These are phyloP conservation scores for Notothenia rossii DNA, from an alignment of 2,113 vertebrate species.

Conservation along the genomic window DNA sequence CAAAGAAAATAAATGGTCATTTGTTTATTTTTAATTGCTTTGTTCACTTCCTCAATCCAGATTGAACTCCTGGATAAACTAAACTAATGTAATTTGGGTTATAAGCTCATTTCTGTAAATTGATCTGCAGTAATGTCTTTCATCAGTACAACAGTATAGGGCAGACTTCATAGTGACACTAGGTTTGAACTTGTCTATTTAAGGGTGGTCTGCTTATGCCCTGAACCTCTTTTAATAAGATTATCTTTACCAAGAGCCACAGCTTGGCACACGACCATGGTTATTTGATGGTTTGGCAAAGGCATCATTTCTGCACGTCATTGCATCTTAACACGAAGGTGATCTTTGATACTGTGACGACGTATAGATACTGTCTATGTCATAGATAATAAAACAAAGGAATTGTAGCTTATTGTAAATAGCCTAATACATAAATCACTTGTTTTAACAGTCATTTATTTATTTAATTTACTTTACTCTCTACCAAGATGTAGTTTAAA, in stretches of 20 bases:
- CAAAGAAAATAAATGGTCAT: neutral
- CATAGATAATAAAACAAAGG: neutral
- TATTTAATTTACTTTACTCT: neutral
- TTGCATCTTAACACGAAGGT: neutral
- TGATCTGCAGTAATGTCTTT: constrained; percentile 11
- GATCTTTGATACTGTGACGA: neutral
- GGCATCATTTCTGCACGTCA: constrained; percentile 19
- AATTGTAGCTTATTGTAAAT: neutral
- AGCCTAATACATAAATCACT: neutral
- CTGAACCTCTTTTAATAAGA: constrained; percentile 61
- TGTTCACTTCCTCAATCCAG: neutral
- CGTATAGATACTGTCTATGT: neutral
- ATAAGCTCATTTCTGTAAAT: constrained; percentile 21
- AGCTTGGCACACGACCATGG: constrained; percentile 48
- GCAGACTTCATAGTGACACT: neutral
- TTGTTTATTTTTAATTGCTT: neutral
- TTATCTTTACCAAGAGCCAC: constrained; percentile 49
- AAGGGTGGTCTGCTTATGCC: constrained; percentile 50
- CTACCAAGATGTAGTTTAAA: neutral
- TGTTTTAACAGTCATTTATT: neutral
- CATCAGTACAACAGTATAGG: neutral
- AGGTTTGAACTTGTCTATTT: constrained; percentile 52
- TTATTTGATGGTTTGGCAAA: constrained; percentile 49
- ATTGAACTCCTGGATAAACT: constrained; percentile 3
- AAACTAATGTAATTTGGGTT: neutral